These are phyloP conservation scores for Paralichthys olivaceus DNA, from an alignment of 2,113 vertebrate genomes.

Conservation along the genomic window DNA sequence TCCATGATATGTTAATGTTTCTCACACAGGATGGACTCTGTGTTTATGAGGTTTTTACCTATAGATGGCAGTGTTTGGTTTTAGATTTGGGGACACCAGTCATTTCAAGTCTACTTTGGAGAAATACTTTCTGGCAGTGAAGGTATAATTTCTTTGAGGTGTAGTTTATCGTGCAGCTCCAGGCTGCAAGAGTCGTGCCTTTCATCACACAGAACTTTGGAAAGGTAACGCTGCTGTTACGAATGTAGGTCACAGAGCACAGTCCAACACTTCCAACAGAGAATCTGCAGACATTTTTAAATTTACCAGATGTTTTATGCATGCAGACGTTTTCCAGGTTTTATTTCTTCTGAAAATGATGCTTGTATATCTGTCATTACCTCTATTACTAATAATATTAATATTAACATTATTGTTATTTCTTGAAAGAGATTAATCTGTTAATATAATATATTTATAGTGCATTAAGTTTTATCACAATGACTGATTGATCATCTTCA, in stretches of 20 bases:
- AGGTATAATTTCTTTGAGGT: neutral
- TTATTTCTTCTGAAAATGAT: neutral
- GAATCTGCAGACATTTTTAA: neutral
- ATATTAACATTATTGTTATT: neutral
- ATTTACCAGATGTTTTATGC: neutral
- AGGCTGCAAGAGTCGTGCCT: neutral
- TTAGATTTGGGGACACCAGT: neutral
- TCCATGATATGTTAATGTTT: neutral
- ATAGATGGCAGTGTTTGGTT: slow-evolving; percentile 49
- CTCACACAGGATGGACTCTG: too few relatives aligned
- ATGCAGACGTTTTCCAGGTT: neutral
- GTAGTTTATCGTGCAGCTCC: neutral
- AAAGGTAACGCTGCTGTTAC: neutral
- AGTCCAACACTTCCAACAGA: neutral
- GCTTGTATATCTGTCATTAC: neutral
- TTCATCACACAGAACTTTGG: neutral
- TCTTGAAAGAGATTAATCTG: neutral
- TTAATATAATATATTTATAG: neutral
- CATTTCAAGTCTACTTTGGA: neutral
- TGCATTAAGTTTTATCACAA: too few relatives aligned
- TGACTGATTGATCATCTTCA: too few relatives aligned
- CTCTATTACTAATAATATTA: too few relatives aligned
- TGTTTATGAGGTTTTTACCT: neutral
- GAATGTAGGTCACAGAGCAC: neutral
- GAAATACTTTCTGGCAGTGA: neutral